These are phyloP conservation scores for Liolophura sinensis DNA, from an alignment of 1,140 invertebrate species.

Conservation along the genomic window DNA sequence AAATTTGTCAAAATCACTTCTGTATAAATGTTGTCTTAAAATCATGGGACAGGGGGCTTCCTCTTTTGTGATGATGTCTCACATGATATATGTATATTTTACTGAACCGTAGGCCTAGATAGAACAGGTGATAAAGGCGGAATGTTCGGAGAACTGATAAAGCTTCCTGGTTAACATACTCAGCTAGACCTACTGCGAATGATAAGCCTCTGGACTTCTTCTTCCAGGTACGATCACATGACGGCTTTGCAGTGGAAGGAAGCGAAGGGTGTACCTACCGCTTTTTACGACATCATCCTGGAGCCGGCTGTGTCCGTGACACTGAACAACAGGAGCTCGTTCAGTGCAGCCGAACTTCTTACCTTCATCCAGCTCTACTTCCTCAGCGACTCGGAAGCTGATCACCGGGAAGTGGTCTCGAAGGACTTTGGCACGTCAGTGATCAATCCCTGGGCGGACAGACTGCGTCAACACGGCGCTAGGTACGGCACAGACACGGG, in stretches of 20 bases:
- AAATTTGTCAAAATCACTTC: no score
- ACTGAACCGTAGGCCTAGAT: no score
- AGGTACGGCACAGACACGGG: no score
- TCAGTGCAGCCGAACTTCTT: slow-evolving; percentile 22
- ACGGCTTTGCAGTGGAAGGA: slow-evolving; percentile 14
- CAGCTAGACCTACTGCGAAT: no score
- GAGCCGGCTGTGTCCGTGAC: slow-evolving; percentile 16
- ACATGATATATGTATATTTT: no score
- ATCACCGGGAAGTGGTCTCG: slow-evolving; percentile 13
- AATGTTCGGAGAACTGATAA: no score
- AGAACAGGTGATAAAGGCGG: no score
- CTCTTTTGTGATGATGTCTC: no score
- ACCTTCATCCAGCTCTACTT: slow-evolving; percentile 20
- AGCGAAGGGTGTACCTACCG: slow-evolving; percentile 8
- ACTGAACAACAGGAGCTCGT: slow-evolving; percentile 10
- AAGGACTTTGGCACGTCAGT: slow-evolving; percentile 12
- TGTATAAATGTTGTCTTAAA: no score
- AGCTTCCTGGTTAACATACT: no score
- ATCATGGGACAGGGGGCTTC: no score
- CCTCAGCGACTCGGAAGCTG: slow-evolving; percentile 14
- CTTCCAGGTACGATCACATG: slow-evolving; percentile 9
- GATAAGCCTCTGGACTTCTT: neutral
- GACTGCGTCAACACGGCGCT: slow-evolving; percentile 6
- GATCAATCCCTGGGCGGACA: slow-evolving; percentile 14
- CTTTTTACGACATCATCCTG: slow-evolving; percentile 20